Evolutionary conservation across 2,113 vertebrate species (phyloP).

Genomic region (Mesembrinibis cayennensis): DNA sequence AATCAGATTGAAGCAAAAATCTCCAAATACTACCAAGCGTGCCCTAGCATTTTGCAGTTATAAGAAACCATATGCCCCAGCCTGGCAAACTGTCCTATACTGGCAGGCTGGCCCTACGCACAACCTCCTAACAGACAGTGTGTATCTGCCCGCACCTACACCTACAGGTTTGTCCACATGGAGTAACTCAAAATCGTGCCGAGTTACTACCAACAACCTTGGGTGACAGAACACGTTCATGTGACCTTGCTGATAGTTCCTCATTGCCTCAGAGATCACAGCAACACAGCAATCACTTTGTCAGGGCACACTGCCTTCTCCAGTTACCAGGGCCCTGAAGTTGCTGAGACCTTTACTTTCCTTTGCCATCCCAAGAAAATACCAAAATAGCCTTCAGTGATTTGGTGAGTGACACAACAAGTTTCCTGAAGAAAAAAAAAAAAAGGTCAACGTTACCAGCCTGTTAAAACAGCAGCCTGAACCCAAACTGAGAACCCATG

Average conservation of each 20-base stretch:
- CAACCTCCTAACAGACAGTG: fast-evolving
- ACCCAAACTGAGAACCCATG: not conserved
- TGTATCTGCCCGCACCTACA: not conserved
- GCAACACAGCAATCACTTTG: not conserved
- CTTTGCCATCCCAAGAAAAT: not conserved
- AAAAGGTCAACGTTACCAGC: not conserved
- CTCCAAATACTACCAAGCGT: not conserved
- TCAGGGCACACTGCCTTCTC: not conserved
- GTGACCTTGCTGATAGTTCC: not conserved
- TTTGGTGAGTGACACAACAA: not conserved
- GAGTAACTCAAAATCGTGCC: not conserved
- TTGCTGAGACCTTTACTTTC: not conserved
- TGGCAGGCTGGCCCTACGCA: fast-evolving
- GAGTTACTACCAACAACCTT: not conserved
- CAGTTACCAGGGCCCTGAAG: not conserved
- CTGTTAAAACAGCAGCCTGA: not conserved
- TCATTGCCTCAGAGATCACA: not conserved
- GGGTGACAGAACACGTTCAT: not conserved
- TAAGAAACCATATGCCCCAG: not conserved
- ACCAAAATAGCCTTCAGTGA: not conserved
- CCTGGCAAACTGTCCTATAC: not conserved
- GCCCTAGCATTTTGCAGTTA: not conserved
- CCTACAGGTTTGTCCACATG: not conserved
- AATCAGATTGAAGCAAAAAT: not conserved
- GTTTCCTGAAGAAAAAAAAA: not conserved